Evolutionary conservation across 23 tunicate genomes (phyloP), one percentile per base, ranked within the genome.

Genomic region (Ascidia mentula): DNA sequence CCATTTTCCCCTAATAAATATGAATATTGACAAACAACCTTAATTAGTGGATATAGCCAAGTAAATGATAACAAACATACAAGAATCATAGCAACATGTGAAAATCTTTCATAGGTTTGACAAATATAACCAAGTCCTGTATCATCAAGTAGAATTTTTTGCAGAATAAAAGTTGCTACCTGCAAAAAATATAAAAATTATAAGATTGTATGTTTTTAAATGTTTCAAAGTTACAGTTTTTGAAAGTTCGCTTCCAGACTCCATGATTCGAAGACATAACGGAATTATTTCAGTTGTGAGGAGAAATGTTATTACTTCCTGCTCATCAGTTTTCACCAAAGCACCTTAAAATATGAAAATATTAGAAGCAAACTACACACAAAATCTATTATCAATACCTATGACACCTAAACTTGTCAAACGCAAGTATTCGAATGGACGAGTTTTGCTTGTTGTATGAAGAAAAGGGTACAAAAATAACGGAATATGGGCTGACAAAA

Each of bases 221-320:
- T n/a, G n/a, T n/a, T n/a, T n/a, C n/a, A 15, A 40, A 79, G 65
- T 74, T 60, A 93, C 99, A 0, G 99, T 95, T 87, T 95, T 95
- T 34, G 99, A 95, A 0, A 95, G 72, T 40, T 95, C 99, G 32
- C 92, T 89, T 12, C 99, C 99, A 39, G 96, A 77, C 31, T 95
- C 99, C 99, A 95, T 95, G 37, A 95, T 95, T 46, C 95, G 40
- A 46, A 95, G 78, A 71, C 99, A 95, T 24, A 95, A 87, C 6
- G 99, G 99, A 36, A 95, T 90, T 28, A 95, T 95, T 77, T 95
- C 99, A n/a, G 99, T 95, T 39, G 96, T 89, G 6, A 95, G 89
- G 4, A 95, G 83, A 79, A 95, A 95, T 0, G 99, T 95, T 18
- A 95, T 95, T 18, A 95, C 99, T 38, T 95, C 99, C 72, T 95